phyloP scores from a whole-genome alignment of 2,888 invertebrate species.

The Philhelius pedissequus region DNA sequence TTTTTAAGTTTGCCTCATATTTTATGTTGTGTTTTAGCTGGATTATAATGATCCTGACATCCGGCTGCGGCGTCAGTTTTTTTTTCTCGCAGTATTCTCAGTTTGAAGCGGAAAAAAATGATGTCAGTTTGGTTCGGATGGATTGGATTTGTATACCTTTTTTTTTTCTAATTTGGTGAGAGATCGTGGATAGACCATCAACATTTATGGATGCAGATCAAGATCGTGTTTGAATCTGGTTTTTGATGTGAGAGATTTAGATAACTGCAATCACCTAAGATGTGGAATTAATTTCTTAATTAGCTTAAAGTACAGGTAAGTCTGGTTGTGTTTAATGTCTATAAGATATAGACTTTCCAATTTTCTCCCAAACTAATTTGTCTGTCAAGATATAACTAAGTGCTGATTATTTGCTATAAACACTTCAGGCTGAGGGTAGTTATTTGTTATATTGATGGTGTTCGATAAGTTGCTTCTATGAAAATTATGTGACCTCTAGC shows the following conservation, averaged over 20 bases:
- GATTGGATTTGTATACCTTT: constrained; percentile 30
- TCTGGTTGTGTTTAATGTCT: not conserved
- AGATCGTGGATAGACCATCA: constrained; percentile 54
- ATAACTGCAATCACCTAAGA: constrained; percentile 41
- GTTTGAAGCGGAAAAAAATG: constrained; percentile 22
- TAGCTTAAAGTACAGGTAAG: not conserved
- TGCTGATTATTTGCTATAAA: constrained; percentile 5
- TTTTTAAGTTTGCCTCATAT: not conserved
- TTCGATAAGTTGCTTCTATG: not conserved
- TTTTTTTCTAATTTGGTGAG: constrained; percentile 20
- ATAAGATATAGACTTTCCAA: constrained; percentile 26
- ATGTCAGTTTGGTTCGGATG: constrained; percentile 52
- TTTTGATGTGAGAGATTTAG: constrained; percentile 32
- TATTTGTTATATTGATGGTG: not conserved
- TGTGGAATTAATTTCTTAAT: constrained; percentile 50
- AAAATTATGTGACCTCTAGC: not conserved
- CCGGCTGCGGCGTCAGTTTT: constrained; percentile 48
- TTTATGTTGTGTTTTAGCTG: constrained; percentile 31
- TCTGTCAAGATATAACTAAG: constrained; percentile 4
- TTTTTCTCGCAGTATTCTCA: not conserved
- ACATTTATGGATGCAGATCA: constrained; percentile 32
- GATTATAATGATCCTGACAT: constrained; percentile 63
- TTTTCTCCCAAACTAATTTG: constrained; percentile 17
- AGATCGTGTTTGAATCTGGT: constrained; percentile 28
- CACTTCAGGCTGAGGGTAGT: constrained; percentile 8